Percentiles rank a stretch among this genome's conserved stretches.
These are phyloP conservation scores for Zophobas morio DNA, from an alignment of 1,140 invertebrate genomes.

Conservation along the genomic window DNA sequence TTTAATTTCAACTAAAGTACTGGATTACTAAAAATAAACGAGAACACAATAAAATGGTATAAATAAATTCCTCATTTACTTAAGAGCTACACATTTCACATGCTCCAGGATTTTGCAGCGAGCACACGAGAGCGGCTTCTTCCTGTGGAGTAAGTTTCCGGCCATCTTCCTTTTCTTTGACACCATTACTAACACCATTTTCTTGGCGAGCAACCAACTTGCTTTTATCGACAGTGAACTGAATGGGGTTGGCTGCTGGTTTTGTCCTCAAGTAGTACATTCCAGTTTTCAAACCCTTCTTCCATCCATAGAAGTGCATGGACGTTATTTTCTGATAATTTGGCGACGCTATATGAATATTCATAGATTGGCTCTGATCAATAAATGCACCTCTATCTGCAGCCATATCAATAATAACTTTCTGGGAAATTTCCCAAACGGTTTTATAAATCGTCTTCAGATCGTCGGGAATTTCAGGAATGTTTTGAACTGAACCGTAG, in stretches of 20 bases:
- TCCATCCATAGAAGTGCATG: conserved; percentile 99
- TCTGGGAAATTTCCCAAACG: no score
- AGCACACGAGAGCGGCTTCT: conserved; percentile 87
- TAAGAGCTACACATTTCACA: conserved; percentile 82
- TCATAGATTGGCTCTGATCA: no score
- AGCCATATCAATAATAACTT: conserved; percentile 63
- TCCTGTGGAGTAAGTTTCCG: conserved; percentile 66
- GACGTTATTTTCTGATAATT: conserved; percentile 95
- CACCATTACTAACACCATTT: conserved; percentile 49
- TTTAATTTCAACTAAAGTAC: no score
- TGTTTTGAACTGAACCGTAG: conserved; percentile 95
- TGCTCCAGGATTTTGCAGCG: conserved; percentile 91
- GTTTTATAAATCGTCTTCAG: no score
- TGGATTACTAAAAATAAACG: no score
- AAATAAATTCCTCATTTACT: not conserved
- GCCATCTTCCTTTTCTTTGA: conserved; percentile 33
- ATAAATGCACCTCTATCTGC: conserved; percentile 90
- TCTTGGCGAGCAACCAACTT: conserved; percentile 72
- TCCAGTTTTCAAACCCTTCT: conserved; percentile 79
- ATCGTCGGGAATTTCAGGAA: conserved; percentile 83
- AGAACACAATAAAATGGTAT: no score
- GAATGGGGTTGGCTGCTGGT: conserved; percentile 95
- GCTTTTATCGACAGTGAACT: conserved; percentile 97
- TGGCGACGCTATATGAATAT: conserved; percentile 87
- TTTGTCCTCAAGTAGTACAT: conserved; percentile 91